A percentile compares a stretch with the other conserved stretches of the same genome.
Conservation (phyloP, 30 jellyfish, hydroid and myxozoan species). For the Turritopsis dohrnii region DNA sequence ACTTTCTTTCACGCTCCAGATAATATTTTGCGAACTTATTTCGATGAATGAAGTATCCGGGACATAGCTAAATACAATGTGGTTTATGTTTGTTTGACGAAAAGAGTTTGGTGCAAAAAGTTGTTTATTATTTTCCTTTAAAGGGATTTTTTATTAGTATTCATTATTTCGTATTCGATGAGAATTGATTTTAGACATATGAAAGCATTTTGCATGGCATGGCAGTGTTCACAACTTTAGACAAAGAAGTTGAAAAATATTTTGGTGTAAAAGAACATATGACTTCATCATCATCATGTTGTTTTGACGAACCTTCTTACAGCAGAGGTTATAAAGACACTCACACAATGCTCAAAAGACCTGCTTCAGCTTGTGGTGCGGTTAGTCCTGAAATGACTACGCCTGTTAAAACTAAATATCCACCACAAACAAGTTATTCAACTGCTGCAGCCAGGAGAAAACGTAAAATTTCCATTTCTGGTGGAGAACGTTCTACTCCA, state of each 20-base stretch:
- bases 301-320: background rate
- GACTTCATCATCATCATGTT: background rate
- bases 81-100: background rate
- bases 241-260: slow-evolving; percentile 33
- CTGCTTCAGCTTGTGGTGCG: slow-evolving; percentile 34
- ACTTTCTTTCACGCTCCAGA: too few species aligned
- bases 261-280: background rate
- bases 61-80: background rate
- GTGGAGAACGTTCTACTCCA: background rate
- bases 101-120: too few species aligned
- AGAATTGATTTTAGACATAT: too few species aligned
- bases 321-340: background rate
- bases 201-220: background rate
- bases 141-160: background rate
- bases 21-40: too few species aligned
- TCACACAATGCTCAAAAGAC: slow-evolving; percentile 13
- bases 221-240: background rate
- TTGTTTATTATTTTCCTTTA: background rate
- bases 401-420: background rate
- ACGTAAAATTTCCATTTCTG: background rate
- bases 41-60: background rate
- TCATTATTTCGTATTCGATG: background rate
- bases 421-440: background rate
- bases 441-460: background rate
- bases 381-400: slow-evolving; percentile 10